phyloP scores from a whole-genome alignment of 2,888 invertebrate species.

The Drosophila bunnanda region DNA sequence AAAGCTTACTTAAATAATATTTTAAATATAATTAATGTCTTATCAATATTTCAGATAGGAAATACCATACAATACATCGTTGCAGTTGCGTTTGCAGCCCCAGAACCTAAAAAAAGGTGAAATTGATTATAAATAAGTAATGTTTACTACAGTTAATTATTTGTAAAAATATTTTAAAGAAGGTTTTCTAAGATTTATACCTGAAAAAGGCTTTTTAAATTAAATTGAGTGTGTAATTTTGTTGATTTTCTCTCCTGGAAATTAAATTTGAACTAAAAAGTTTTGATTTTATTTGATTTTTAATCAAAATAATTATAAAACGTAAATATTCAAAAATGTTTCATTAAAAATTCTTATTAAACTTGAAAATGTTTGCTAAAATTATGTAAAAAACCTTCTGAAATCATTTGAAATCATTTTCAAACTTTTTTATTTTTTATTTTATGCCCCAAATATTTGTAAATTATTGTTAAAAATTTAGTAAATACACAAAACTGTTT shows the following conservation, averaged over 20 bases:
- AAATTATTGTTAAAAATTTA: neutral
- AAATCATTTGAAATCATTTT: neutral
- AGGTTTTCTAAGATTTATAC: neutral
- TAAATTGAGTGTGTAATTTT: neutral
- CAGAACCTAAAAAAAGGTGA: neutral
- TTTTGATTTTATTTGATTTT: neutral
- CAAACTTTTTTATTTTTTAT: no score
- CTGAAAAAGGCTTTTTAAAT: neutral
- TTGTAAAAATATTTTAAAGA: neutral
- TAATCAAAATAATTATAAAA: neutral
- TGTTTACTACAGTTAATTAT: no score
- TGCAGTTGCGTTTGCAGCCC: conserved; percentile 1
- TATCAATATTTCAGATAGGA: neutral
- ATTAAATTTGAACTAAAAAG: neutral
- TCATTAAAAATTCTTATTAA: neutral
- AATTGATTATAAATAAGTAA: neutral
- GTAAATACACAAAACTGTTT: neutral
- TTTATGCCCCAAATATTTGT: no score
- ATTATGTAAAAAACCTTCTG: no score
- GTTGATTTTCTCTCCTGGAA: neutral
- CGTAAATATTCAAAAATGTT: neutral
- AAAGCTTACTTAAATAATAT: neutral
- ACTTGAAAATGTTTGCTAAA: neutral
- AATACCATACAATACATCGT: neutral
- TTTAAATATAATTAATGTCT: neutral